A percentile compares a stretch with the other conserved stretches of the same genome.
Conservation (phyloP, 2,113 vertebrate genomes). For the Lepisosteus osseus region DNA sequence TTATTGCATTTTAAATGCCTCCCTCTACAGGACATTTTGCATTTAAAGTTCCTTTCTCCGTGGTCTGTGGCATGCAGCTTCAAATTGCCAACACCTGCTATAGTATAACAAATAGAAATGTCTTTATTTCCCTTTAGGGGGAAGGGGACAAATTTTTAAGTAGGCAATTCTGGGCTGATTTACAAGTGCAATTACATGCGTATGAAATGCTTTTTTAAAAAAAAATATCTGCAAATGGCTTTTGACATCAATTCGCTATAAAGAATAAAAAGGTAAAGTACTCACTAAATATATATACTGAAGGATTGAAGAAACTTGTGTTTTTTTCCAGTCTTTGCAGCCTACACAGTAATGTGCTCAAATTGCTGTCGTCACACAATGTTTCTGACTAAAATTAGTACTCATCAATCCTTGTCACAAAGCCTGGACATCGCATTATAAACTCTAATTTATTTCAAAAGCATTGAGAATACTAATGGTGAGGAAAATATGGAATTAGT, state of each 20-base stretch:
- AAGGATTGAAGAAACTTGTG: too few species aligned
- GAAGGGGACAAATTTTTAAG: not conserved
- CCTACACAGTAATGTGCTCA: constrained; percentile 1
- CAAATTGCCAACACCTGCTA: not conserved
- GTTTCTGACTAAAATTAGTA: constrained; percentile 11
- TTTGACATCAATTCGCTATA: not conserved
- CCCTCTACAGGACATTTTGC: too few species aligned
- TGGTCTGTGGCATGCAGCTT: not conserved
- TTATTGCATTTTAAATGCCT: too few species aligned
- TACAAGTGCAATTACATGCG: not conserved
- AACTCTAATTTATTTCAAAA: constrained; percentile 11
- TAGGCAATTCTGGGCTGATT: not conserved
- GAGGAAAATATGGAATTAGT: constrained; percentile 9
- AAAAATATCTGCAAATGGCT: not conserved
- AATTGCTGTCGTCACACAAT: constrained; percentile 9
- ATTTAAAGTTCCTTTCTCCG: not conserved
- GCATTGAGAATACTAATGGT: not conserved
- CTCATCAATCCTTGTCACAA: constrained; percentile 16
- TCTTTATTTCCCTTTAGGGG: not conserved
- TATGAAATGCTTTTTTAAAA: not conserved
- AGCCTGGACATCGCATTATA: constrained; percentile 1
- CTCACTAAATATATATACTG: too few species aligned
- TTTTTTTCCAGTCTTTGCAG: too few species aligned
- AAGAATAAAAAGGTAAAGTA: too few species aligned
- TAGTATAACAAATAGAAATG: too few species aligned